These are phyloP conservation scores for Vandiemenella viatica DNA, from an alignment of 2,888 invertebrate species.

Conservation along the genomic window DNA sequence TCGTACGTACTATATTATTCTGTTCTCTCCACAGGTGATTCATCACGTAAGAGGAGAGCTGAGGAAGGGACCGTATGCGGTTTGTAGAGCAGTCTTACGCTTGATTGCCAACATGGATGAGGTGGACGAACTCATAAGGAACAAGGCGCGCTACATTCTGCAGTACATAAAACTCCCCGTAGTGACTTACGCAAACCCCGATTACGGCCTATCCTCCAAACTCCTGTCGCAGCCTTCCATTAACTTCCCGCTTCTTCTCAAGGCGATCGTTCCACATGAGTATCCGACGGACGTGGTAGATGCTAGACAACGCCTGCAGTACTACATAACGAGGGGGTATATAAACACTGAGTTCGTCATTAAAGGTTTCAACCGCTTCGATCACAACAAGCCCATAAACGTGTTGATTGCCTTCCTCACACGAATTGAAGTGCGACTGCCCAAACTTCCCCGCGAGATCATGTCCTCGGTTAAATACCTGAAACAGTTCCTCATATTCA, in stretches of 20 bases:
- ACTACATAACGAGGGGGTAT: slow-evolving; percentile 11
- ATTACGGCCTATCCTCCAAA: slow-evolving; percentile 9
- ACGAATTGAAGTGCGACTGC: slow-evolving; percentile 14
- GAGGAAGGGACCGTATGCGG: slow-evolving; percentile 11
- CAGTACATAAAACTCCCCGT: background rate
- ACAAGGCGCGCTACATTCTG: slow-evolving; percentile 7
- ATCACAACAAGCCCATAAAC: slow-evolving; percentile 15
- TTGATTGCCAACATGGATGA: slow-evolving; percentile 7
- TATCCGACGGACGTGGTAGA: slow-evolving; percentile 4
- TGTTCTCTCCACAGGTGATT: no score
- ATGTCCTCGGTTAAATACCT: background rate
- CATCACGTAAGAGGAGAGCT: background rate
- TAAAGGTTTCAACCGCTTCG: slow-evolving; percentile 17
- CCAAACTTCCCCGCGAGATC: slow-evolving; percentile 9
- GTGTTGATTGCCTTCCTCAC: slow-evolving; percentile 15
- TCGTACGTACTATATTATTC: no score
- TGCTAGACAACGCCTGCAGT: background rate
- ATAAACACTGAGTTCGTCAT: slow-evolving; percentile 15
- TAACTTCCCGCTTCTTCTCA: slow-evolving; percentile 13
- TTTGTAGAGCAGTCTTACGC: slow-evolving; percentile 12
- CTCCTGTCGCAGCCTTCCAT: slow-evolving; percentile 14
- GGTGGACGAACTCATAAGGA: slow-evolving; percentile 10
- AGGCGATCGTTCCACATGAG: slow-evolving; percentile 2
- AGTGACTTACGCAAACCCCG: background rate
- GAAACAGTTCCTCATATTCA: slow-evolving; percentile 1